These are phyloP conservation scores for Hoplodrina ambigua DNA, from an alignment of 2,888 invertebrate species.

Conservation along the genomic window DNA sequence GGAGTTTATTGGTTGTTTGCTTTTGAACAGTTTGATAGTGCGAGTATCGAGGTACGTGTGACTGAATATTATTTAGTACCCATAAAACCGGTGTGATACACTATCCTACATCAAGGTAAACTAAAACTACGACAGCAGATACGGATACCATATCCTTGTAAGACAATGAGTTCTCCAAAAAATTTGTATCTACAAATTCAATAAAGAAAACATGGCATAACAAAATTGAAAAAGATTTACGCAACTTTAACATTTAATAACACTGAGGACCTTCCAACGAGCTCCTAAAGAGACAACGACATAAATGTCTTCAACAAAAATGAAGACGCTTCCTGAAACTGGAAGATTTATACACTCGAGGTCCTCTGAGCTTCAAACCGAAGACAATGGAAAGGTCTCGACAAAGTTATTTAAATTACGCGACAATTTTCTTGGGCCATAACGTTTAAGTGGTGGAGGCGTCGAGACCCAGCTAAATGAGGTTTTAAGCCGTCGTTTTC, in stretches of 20 bases:
- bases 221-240: conserved; percentile 59
- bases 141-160: neutral
- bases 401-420: conserved; percentile 88
- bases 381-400: conserved; percentile 81
- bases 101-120: neutral
- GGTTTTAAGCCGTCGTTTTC: conserved; percentile 86
- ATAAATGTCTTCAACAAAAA: conserved; percentile 72
- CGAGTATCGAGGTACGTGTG: neutral
- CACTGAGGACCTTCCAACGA: conserved; percentile 59
- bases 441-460: conserved; percentile 84
- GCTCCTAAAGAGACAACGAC: conserved; percentile 65
- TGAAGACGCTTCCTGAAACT: conserved; percentile 72
- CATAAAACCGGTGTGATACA: neutral
- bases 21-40: neutral
- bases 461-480: conserved; percentile 85
- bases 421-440: conserved; percentile 87
- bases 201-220: conserved; percentile 57
- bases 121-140: neutral
- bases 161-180: conserved; percentile 5
- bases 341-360: conserved; percentile 82
- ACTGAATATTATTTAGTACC: neutral
- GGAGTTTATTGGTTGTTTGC: conserved; percentile 26
- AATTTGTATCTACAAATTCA: conserved; percentile 57
- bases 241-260: conserved; percentile 67
- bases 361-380: conserved; percentile 73